Base-by-base conservation (phyloP, 2,797 vertebrate genomes). In the Zenarchopterus dispar region DNA sequence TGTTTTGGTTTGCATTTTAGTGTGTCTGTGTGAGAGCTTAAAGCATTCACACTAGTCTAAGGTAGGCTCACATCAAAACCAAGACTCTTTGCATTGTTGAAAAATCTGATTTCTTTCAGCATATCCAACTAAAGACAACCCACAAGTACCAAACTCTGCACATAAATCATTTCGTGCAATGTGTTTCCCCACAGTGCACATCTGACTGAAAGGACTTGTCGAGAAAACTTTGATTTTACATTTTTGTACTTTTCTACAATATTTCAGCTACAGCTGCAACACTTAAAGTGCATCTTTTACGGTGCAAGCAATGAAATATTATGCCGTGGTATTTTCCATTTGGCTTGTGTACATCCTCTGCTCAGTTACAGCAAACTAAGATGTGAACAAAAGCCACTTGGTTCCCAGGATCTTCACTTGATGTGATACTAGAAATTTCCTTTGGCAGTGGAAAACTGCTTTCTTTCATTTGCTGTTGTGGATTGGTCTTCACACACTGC, bases 401-500 rank as follows among this genome's bases (percentile, higher is more conserved):
- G 19, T 42, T n/a, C 39, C 7, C 21, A 56, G 26, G 3, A 19
- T 36, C 17, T 11, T 50, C 11, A 0, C 36, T 41, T 3, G 0
- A n/a, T 51, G 36, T 50, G 48, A 44, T 15, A 19, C 15, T 5
- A 39, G 5, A 43, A 45, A 59, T 69, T 19, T 52, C 46, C 46
- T 67, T 39, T 41, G n/a, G 7, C 19, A 6, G 31, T 19, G 49
- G 41, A 44, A 59, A 53, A 28, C 50, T 23, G 45, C 48, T 33
- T 41, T 3, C 21, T 31, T 58, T 42, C 43, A 47, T 62, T 41
- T 56, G 51, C 63, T 16, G 61, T 62, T 62, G 42, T 65, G 65
- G 62, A 55, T 48, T 63, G 67, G 57, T 13, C 1, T 73, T 77
- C 56, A 50, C 75, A 70, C 63, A 51, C 55, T 67, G 59, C 71